phyloP scores from a whole-genome alignment of 30 jellyfish, hydroid and myxozoan genomes.

The Aurelia sp. region DNA sequence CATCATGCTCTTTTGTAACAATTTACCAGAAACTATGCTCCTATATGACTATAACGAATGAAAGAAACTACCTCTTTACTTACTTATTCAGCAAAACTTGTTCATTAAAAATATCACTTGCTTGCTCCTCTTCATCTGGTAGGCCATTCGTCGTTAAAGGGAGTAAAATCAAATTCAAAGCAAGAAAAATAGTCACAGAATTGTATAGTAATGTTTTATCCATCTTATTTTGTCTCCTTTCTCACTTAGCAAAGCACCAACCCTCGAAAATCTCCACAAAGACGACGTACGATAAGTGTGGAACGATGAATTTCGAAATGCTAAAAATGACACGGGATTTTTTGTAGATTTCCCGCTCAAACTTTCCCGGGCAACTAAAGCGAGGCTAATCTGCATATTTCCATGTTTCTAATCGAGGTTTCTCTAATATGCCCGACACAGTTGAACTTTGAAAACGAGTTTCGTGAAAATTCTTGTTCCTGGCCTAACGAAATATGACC shows the following conservation, averaged over 20 bases:
- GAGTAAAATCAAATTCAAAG: neutral
- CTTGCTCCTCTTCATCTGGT: constrained; percentile 7
- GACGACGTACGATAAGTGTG: too few relatives aligned
- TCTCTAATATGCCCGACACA: too few relatives aligned
- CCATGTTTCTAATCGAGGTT: too few relatives aligned
- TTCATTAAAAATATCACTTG: neutral
- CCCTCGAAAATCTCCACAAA: neutral
- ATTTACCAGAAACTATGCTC: neutral
- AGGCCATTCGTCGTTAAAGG: constrained; percentile 1
- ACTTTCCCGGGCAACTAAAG: too few relatives aligned
- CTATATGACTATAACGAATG: neutral
- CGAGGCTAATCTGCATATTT: too few relatives aligned
- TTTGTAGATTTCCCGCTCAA: too few relatives aligned
- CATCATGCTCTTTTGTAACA: neutral
- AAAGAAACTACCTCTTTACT: neutral
- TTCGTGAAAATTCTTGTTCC: too few relatives aligned
- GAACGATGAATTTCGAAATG: too few relatives aligned
- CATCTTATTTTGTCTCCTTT: neutral
- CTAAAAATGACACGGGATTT: too few relatives aligned
- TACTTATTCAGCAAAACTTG: neutral
- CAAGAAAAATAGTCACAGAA: neutral
- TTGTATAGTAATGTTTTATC: neutral
- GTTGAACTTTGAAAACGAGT: too few relatives aligned
- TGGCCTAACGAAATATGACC: too few relatives aligned
- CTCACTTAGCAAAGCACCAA: neutral